phyloP scores from a whole-genome alignment of 1,140 invertebrate species.

The Anoplolepis gracilipes region DNA sequence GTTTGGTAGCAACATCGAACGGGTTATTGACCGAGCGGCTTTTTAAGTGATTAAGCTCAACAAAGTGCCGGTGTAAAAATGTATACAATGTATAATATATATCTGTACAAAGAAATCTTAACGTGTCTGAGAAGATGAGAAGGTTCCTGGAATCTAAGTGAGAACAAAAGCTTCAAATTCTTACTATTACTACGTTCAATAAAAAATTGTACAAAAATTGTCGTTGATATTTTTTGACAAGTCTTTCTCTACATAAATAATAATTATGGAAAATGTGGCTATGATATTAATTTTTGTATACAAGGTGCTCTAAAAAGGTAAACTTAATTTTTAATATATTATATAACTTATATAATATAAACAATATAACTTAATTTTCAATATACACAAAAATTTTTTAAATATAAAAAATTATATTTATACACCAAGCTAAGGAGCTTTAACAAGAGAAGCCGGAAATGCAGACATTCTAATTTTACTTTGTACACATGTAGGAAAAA shows the following conservation, averaged over 20 bases:
- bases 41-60: slow-evolving; percentile 31
- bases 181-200: neutral
- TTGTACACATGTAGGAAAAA: too few species aligned
- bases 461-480: too few species aligned
- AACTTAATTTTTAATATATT: too few species aligned
- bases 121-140: neutral
- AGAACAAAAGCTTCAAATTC: neutral
- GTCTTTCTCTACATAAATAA: neutral
- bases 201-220: neutral
- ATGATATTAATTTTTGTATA: too few species aligned
- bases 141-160: neutral
- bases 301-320: too few species aligned
- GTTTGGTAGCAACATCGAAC: neutral
- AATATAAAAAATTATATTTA: too few species aligned
- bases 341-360: too few species aligned
- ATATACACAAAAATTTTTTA: too few species aligned
- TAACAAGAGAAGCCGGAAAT: too few species aligned
- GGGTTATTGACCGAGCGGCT: slow-evolving; percentile 20
- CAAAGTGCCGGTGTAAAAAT: neutral
- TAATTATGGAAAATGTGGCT: neutral
- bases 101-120: slow-evolving; percentile 7
- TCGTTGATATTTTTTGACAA: neutral
- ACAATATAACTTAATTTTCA: too few species aligned
- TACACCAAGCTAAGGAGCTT: too few species aligned
- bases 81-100: neutral